Base-by-base conservation (phyloP, 2,113 vertebrate genomes). In the Setophaga kirtlandii region DNA sequence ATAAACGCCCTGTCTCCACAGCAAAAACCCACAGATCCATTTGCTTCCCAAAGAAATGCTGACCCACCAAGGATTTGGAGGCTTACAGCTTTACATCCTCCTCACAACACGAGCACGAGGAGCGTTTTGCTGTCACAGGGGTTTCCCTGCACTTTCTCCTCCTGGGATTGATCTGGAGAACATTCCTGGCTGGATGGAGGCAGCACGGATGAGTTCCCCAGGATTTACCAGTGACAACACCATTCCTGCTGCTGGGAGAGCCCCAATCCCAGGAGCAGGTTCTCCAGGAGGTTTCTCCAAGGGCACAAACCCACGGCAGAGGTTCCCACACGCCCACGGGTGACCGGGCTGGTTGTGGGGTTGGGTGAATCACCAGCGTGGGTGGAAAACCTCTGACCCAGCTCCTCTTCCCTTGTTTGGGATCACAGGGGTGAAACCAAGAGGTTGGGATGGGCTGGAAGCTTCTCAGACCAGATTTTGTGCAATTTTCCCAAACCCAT, bases 101-200 rank as follows among this genome's bases (percentile, higher is more conserved):
- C 14, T 44, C 6, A 0, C 10, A 5, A 9, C 3, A 1, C 4
- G 3, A 16, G 13, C 3, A 65, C 13, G 0, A 73, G 63, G 73
- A 41, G 15, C 1, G 15, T n/a, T 70, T 59, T 69, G 11, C 39
- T 46, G 28, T 11, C 2, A 12, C 28, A 30, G 9, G 9, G 8
- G 16, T 77, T 81, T 81, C 27, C 33, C 46, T 30, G 28, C 4
- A 0, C 68, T 50, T 53, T 52, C 64, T 49, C 44, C 74, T 92
- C n/a, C 37, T 87, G 11, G 17, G 18, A 17, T 58, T 39, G 37
- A 24, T 16, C 37, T 24, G 27, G 33, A 12, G 8, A 5, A n/a
- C 5, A 25, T 15, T 78, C 46, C 69, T 67, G 47, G n/a, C 70
- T 53, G 49, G 42, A 46, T 31, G 17, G 25, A 19, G 37, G 15